phyloP scores from a whole-genome alignment of 2,888 invertebrate genomes.

The Eupithecia insigniata region DNA sequence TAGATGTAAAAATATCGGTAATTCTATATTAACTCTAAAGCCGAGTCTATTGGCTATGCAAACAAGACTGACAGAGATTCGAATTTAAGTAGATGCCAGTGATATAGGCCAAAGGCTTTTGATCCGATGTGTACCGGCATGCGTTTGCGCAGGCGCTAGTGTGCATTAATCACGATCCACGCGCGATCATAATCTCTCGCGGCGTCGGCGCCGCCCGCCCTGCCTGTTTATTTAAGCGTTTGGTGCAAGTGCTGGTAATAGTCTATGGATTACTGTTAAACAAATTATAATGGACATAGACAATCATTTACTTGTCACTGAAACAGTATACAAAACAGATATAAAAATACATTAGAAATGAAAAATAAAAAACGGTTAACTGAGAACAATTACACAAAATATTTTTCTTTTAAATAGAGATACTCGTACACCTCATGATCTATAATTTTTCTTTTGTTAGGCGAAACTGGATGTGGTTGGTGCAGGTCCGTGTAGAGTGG shows the following conservation, averaged over 20 bases:
- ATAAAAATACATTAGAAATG: too few species aligned
- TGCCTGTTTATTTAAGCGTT: constrained; percentile 74
- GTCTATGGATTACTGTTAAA: background rate
- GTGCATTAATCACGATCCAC: constrained; percentile 77
- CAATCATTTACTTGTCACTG: too few species aligned
- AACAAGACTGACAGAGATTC: background rate
- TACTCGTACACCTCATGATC: too few species aligned
- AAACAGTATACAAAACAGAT: too few species aligned
- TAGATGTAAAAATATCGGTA: too few species aligned
- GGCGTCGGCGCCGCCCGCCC: constrained; percentile 64
- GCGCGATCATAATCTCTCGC: constrained; percentile 75
- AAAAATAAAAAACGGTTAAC: too few species aligned
- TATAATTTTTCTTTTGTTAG: background rate
- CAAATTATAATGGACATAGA: background rate
- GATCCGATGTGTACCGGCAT: constrained; percentile 18
- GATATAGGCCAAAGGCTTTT: background rate
- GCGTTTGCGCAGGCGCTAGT: constrained; percentile 64
- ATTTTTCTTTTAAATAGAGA: too few species aligned
- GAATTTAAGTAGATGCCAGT: background rate
- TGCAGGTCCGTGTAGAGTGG: too few species aligned
- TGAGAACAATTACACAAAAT: too few species aligned
- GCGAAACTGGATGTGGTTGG: too few species aligned
- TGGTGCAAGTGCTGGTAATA: constrained; percentile 65
- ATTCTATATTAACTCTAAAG: background rate
- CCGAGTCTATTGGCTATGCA: background rate